phyloP scores from a whole-genome alignment of 2,888 invertebrate species.

The Spisula subtruncata region DNA sequence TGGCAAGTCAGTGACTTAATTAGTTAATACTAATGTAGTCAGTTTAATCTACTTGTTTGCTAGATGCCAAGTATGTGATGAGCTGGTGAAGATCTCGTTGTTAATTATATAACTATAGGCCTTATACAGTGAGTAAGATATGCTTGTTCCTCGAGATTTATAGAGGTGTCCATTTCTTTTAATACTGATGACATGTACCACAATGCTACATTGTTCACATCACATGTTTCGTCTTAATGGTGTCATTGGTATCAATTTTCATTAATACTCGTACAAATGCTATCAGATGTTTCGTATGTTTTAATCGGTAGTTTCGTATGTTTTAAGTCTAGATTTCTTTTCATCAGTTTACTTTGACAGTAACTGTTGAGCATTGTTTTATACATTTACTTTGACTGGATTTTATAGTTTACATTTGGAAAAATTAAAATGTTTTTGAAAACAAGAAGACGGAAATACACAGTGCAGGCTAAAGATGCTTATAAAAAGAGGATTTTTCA shows the following conservation, averaged over 20 bases:
- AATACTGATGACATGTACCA: not conserved
- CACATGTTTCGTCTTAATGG: not conserved
- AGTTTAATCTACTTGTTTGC: conserved; percentile 1
- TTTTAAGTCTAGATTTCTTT: not conserved
- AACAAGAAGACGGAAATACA: conserved; percentile 31
- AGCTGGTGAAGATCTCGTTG: not conserved
- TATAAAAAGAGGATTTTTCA: conserved; percentile 28
- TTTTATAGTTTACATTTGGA: not conserved
- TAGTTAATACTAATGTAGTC: not conserved
- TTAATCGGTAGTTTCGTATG: not conserved
- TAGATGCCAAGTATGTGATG: conserved; percentile 10
- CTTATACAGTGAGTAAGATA: not conserved
- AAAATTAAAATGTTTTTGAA: conserved; percentile 19
- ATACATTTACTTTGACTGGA: not conserved
- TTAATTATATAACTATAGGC: not conserved
- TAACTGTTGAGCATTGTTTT: not conserved
- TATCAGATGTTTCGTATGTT: not conserved
- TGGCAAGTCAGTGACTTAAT: not conserved
- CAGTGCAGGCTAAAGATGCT: conserved; percentile 20
- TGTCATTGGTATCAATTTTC: not conserved
- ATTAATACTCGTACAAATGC: not conserved
- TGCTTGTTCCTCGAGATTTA: not conserved
- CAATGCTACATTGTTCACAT: not conserved
- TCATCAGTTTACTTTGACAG: not conserved
- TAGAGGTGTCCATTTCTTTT: not conserved